A percentile compares a stretch with the other conserved stretches of the same genome.
Evolutionary conservation across 2,888 invertebrate species (phyloP).

Genomic region (Brachypalpus laphriformis): DNA sequence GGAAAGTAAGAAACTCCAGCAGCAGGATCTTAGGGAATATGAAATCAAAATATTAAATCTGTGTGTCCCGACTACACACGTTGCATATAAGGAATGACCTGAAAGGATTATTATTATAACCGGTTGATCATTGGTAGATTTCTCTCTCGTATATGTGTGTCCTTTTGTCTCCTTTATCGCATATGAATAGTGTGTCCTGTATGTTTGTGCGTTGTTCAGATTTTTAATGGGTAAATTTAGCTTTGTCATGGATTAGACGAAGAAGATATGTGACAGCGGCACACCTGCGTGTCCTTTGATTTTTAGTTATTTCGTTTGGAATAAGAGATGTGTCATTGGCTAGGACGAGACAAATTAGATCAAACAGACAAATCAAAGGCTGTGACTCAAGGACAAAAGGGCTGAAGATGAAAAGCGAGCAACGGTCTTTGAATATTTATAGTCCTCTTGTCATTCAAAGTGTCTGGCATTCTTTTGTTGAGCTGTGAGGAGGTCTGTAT

Average conservation of each 20-base stretch:
- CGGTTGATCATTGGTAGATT: conserved; percentile 33
- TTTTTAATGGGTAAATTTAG: conserved; percentile 37
- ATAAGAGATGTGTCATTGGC: not conserved
- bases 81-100: conserved; percentile 19
- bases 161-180: conserved; percentile 34
- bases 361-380: not conserved
- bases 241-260: conserved; percentile 47
- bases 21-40: conserved; percentile 22
- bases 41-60: conserved; percentile 72
- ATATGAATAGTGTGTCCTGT: conserved; percentile 27
- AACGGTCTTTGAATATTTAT: too few species aligned
- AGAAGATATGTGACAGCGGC: conserved; percentile 57
- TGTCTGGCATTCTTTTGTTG: too few species aligned
- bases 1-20: not conserved
- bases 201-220: not conserved
- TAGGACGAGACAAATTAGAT: not conserved
- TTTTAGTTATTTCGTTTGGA: not conserved
- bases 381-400: too few species aligned
- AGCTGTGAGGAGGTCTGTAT: too few species aligned
- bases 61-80: conserved; percentile 5
- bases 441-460: too few species aligned
- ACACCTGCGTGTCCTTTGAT: conserved; percentile 49
- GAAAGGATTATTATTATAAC: conserved; percentile 67
- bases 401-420: too few species aligned
- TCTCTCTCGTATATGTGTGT: not conserved